These are phyloP conservation scores for Python bivittatus DNA, from an alignment of 2,113 vertebrate genomes.

Conservation along the genomic window DNA sequence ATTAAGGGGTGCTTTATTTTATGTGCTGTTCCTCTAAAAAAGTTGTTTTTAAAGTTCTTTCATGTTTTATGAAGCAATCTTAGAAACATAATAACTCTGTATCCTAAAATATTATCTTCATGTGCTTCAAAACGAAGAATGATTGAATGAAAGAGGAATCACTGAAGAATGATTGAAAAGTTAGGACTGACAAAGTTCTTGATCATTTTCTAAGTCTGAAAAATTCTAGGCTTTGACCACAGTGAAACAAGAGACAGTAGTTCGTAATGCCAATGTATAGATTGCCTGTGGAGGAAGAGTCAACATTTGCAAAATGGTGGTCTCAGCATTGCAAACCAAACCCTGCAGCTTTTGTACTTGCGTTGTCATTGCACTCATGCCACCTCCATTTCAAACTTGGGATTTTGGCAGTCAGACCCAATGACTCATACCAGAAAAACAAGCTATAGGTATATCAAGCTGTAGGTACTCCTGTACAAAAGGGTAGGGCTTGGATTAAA, in stretches of 20 bases:
- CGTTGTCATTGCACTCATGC: background rate
- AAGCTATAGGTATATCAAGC: background rate
- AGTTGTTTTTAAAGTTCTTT: background rate
- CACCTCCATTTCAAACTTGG: background rate
- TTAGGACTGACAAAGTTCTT: background rate
- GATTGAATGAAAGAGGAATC: background rate
- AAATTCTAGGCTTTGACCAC: background rate
- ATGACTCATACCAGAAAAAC: background rate
- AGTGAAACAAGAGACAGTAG: background rate
- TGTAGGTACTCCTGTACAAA: background rate
- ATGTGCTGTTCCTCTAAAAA: background rate
- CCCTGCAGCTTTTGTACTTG: background rate
- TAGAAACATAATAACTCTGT: background rate
- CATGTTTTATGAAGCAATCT: background rate
- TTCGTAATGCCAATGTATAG: background rate
- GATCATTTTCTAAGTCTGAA: background rate
- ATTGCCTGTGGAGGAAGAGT: background rate
- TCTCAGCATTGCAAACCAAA: background rate
- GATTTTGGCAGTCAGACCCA: background rate
- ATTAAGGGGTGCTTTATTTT: background rate
- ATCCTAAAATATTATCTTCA: background rate
- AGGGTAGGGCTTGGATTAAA: background rate
- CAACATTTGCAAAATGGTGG: background rate
- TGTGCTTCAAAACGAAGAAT: background rate
- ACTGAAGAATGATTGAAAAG: background rate